Evolutionary conservation across 2,888 invertebrate genomes (phyloP), one percentile per base, ranked within the genome.

Genomic region (Trichopoda pennipes): DNA sequence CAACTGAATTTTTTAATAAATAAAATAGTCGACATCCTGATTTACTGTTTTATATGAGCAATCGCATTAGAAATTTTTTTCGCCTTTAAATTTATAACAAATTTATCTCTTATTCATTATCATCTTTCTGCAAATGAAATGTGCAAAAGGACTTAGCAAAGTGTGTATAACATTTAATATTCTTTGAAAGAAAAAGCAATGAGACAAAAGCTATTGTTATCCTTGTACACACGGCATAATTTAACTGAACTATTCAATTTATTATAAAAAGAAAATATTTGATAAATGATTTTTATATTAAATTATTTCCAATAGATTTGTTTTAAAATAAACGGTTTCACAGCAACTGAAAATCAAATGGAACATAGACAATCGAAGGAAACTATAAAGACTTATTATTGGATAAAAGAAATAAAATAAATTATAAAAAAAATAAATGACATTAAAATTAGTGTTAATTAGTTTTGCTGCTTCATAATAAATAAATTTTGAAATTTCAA

Each of bases 221-320:
- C 23, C 0, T 64, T 1, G 6, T 12, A 32, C 8, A 23, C 17
- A 42, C 17, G 23, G 19, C 28, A 21, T n/a, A 38, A 14, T n/a
- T 66, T 44, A 55, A 55, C n/a, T 68, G 44, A 4, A 28, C 6
- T 35, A 32, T 69, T 35, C 69, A 47, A 16, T 19, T 47, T 44
- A 69, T 42, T 56, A 70, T 56, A 69, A 19, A 32, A 56, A 21
- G 32, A 21, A 17, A n/a, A 6, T 35, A 12, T 8, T 35, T 70
- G 58, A 70, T 70, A 35, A 70, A 70, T 70, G 69, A 16, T 47
- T 58, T 70, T 49, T 21, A 56, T 32, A 70, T 70, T 58, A 16
- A 70, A 70, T 70, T 70, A 70, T 12, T 70, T 70, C 69, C 58
- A 70, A 58, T 58, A 58, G 35, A 58, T 58, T 70, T 56, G 10